phyloP scores from a whole-genome alignment of 23 tunicate genomes.

The Halocynthia roretzi region DNA sequence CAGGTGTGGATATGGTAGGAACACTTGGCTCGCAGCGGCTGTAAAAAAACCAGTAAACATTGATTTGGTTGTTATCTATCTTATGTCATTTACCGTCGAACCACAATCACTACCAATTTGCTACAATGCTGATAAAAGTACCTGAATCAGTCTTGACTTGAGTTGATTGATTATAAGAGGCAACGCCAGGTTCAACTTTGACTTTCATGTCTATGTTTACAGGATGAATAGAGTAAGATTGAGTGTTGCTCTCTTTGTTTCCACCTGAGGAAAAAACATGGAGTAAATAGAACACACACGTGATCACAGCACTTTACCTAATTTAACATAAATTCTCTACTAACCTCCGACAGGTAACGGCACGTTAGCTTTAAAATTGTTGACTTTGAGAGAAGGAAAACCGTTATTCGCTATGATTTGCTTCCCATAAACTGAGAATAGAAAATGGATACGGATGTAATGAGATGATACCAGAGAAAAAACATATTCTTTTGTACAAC shows the following conservation, averaged over 20 bases:
- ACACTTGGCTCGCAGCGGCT: conserved; percentile 21
- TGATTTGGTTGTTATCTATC: background rate
- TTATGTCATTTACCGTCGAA: background rate
- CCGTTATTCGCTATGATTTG: conserved; percentile 6
- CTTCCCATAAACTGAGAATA: background rate
- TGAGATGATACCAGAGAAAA: no score
- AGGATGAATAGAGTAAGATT: conserved; percentile 19
- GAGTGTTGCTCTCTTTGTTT: conserved; percentile 4
- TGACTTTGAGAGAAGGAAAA: background rate
- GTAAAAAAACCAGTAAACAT: background rate
- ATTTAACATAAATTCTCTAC: background rate
- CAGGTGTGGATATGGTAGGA: background rate
- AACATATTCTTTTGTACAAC: no score
- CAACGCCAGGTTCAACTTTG: background rate
- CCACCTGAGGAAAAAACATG: background rate
- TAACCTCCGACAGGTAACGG: background rate
- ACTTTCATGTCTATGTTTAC: conserved; percentile 6
- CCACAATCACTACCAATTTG: background rate
- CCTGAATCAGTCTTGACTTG: conserved; percentile 1
- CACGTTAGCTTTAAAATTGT: background rate
- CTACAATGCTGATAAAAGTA: background rate
- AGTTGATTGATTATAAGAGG: background rate
- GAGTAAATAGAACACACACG: background rate
- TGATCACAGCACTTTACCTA: background rate
- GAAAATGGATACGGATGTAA: background rate